Evolutionary conservation across 1,140 invertebrate genomes (phyloP), one percentile per base, ranked within the genome.

Genomic region (Radopholus similis): DNA sequence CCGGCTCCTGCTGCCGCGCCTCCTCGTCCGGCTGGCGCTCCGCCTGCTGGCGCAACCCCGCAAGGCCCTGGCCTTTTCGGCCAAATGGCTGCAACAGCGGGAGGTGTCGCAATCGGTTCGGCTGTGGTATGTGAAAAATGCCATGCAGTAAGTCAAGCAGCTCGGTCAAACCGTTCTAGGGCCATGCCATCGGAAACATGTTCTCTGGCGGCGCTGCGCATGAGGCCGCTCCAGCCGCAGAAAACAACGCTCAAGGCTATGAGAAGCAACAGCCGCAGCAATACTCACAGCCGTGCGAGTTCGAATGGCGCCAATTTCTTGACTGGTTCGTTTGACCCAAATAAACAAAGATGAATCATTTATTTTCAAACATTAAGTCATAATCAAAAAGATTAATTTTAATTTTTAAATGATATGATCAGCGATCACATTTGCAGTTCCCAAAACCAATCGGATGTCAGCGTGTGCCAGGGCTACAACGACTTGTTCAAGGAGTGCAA

Each of bases 101-200:
- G 82, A 60, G 82, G 82, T 57, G 82, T 83, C 37, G 82, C 82
- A 51, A 82, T 83, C 59, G 81, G 81, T 4, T 83, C 82, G 15
- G 80, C 81, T 34, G 74, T 83, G 54, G 44, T 44, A 47, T 53
- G 21, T 18, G 18, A 32, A 54, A 18, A 30, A 66, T 15, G 23
- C 13, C 38, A 38, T 5, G 21, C n/a, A 47, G 9, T 51, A 15
- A 32, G 5, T 13, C 28, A 9, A 64, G 4, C n/a, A 8, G 13
- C 21, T 66, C 18, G 34, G 13, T 64, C 23, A n/a, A 26, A 2
- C 6, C 23, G 0, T 62, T 64, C 15, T 40, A 72, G 69, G 74
- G 75, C 0, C 75, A 77, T 57, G 44, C 70, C 23, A 51, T 77
- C 21, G 73, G 73, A 2, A 72, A 77, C 30, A 75, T 75, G 73